Evolutionary conservation across 2,888 invertebrate species (phyloP).

Genomic region (Pilophorus perplexus): DNA sequence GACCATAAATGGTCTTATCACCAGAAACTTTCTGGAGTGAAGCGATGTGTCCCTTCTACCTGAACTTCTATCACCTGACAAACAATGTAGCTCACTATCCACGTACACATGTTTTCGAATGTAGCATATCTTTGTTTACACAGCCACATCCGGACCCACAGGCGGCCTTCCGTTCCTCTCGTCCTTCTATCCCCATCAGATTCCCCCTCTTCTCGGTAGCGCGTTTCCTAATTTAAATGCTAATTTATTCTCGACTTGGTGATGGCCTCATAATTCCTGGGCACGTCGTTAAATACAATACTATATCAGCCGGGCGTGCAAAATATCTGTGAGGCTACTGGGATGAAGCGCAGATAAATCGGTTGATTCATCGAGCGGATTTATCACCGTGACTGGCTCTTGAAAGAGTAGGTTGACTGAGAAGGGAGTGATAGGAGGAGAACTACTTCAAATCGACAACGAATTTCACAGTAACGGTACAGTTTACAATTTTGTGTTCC

Average conservation of each 20-base stretch:
- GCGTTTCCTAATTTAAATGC: constrained; percentile 41
- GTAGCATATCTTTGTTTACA: constrained; percentile 42
- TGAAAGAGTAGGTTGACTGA: too few relatives aligned
- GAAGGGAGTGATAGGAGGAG: too few relatives aligned
- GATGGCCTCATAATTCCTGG: constrained; percentile 36
- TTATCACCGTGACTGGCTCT: too few relatives aligned
- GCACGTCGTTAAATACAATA: constrained; percentile 40
- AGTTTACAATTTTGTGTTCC: too few relatives aligned
- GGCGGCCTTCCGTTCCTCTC: constrained; percentile 5
- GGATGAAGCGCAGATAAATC: too few relatives aligned
- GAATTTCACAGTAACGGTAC: too few relatives aligned
- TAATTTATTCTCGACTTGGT: constrained; percentile 35
- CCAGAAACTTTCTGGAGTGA: constrained; percentile 20
- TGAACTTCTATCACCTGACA: constrained; percentile 41
- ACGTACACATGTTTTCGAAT: constrained; percentile 43
- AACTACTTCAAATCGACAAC: too few relatives aligned
- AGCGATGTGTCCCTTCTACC: constrained; percentile 30
- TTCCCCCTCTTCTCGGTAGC: not conserved
- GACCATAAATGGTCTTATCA: constrained; percentile 17
- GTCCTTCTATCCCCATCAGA: not conserved
- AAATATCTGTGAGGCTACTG: too few relatives aligned
- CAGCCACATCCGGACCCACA: constrained; percentile 40
- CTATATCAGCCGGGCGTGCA: constrained; percentile 35
- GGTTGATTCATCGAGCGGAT: too few relatives aligned
- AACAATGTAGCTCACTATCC: constrained; percentile 42